These are phyloP conservation scores for Theristicus caerulescens DNA, from an alignment of 2,113 vertebrate species.

Conservation along the genomic window DNA sequence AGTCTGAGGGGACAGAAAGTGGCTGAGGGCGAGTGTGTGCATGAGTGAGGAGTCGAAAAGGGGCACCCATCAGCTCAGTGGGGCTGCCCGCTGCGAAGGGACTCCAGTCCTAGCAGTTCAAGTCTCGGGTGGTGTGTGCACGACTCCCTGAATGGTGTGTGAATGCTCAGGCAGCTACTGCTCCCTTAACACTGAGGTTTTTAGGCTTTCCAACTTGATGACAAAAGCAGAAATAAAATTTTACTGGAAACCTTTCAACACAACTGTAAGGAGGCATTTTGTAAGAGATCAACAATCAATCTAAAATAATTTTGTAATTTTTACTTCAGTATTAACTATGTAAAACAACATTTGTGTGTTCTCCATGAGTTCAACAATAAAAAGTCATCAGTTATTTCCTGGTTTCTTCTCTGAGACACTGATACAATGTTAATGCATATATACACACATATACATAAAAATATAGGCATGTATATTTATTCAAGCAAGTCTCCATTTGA, in stretches of 20 bases:
- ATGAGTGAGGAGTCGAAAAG: too few species aligned
- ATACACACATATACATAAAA: not conserved
- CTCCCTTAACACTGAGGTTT: not conserved
- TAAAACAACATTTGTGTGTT: not conserved
- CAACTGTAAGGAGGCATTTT: not conserved
- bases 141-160: too few species aligned
- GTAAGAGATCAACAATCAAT: not conserved
- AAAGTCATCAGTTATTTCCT: not conserved
- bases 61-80: too few species aligned
- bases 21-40: too few species aligned
- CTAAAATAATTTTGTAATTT: not conserved
- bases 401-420: not conserved
- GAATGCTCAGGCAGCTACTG: too few species aligned
- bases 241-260: not conserved
- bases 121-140: too few species aligned
- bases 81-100: too few species aligned
- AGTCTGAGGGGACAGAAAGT: too few species aligned
- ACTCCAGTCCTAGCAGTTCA: too few species aligned
- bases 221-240: not conserved
- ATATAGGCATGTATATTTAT: accelerated
- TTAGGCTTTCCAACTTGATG: not conserved
- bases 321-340: not conserved
- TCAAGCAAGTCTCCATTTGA: not conserved
- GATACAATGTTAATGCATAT: not conserved
- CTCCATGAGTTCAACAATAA: not conserved